phyloP scores from a whole-genome alignment of 2,113 vertebrate genomes.

The Ramphastos sulfuratus region DNA sequence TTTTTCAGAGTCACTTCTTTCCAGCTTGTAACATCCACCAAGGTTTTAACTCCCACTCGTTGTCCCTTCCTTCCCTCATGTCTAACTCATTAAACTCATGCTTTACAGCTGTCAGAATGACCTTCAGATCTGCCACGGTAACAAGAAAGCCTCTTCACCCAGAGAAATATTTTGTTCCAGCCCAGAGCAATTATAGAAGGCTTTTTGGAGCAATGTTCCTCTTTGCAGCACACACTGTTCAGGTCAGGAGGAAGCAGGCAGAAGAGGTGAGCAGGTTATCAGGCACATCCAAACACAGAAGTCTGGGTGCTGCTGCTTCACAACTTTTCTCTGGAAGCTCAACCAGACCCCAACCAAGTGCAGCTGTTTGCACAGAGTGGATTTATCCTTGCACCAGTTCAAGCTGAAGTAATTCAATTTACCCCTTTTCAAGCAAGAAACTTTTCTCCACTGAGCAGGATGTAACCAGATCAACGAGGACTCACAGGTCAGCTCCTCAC shows the following conservation, averaged over 20 bases:
- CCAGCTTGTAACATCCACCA: neutral
- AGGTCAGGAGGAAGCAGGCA: neutral
- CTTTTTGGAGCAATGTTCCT: neutral
- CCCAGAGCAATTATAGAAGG: neutral
- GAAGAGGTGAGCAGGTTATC: neutral
- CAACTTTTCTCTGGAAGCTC: neutral
- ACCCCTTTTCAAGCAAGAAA: neutral
- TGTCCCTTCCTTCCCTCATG: neutral
- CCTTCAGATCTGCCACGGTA: neutral
- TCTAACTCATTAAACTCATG: neutral
- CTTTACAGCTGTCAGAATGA: neutral
- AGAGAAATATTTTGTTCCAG: accelerated
- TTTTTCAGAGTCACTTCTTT: neutral
- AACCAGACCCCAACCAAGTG: neutral
- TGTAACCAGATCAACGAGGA: constrained; percentile 44
- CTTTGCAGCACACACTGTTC: neutral
- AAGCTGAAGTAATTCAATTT: neutral
- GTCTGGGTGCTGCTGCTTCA: neutral
- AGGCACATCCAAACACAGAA: neutral
- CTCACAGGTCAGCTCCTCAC: constrained; percentile 19
- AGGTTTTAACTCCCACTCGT: neutral
- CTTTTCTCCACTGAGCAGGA: neutral
- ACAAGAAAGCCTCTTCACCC: neutral
- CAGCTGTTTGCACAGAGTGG: neutral
- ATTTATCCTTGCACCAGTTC: neutral